A percentile compares a stretch with the other conserved stretches of the same genome.
Evolutionary conservation across 2,888 invertebrate species (phyloP).

Genomic region (Lagria hirta): DNA sequence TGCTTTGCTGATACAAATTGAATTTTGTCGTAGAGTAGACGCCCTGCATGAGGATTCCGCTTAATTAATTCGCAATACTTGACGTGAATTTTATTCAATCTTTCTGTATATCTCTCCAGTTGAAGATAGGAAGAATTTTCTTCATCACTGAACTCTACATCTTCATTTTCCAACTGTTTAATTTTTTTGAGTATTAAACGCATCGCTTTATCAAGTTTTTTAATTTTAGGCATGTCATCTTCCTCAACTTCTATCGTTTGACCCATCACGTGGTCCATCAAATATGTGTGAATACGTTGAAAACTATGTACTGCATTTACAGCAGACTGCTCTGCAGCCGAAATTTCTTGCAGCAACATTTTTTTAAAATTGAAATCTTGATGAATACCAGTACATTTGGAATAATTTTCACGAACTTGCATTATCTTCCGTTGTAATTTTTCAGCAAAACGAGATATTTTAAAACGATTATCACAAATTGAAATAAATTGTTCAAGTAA

Average conservation of each 20-base stretch:
- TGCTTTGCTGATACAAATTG: slow-evolving; percentile 39
- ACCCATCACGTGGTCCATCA: slow-evolving; percentile 18
- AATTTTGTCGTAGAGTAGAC: slow-evolving; percentile 39
- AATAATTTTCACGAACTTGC: slow-evolving; percentile 10
- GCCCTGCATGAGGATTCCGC: slow-evolving; percentile 40
- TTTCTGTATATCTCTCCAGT: slow-evolving; percentile 58
- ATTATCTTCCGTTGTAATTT: slow-evolving; percentile 8
- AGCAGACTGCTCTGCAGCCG: slow-evolving; percentile 28
- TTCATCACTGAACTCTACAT: slow-evolving; percentile 70
- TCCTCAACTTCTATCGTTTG: slow-evolving; percentile 32
- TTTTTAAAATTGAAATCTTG: slow-evolving; percentile 25
- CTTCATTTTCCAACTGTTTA: slow-evolving; percentile 65
- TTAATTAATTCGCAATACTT: slow-evolving; percentile 42
- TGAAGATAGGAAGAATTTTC: slow-evolving; percentile 74
- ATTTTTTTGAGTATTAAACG: slow-evolving; percentile 67
- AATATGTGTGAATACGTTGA: slow-evolving; percentile 34
- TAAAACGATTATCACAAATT: slow-evolving; percentile 11
- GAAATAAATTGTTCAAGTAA: slow-evolving; percentile 14
- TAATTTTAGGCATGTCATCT: slow-evolving; percentile 32
- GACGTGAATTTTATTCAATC: slow-evolving; percentile 38
- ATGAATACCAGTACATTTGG: slow-evolving; percentile 9
- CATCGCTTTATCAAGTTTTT: slow-evolving; percentile 58
- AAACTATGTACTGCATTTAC: slow-evolving; percentile 35
- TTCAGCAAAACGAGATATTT: slow-evolving; percentile 5
- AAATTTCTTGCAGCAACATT: slow-evolving; percentile 26